Base-by-base conservation (phyloP, 2,113 vertebrate genomes). In the Ciconia maguari region DNA sequence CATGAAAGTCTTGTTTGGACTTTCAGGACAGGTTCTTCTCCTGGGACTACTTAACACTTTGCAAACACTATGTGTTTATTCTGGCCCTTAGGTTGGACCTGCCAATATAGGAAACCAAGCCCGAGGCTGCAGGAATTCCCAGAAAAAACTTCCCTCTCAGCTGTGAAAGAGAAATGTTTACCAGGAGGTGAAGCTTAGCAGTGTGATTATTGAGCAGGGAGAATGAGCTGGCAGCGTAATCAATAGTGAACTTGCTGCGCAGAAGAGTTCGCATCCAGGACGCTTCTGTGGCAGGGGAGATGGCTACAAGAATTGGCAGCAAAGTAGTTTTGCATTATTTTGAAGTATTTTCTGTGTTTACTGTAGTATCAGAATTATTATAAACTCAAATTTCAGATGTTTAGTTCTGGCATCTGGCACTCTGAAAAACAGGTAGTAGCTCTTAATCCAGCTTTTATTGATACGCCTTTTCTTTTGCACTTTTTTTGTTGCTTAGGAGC, bases 91-190 rank as follows among this genome's bases (percentile, higher is more conserved):
- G 64, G 42, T 25, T 30, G 26, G 61, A 60, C 42, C 48, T 91
- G 68, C 55, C 26, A 61, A 6, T 57, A 8, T 10, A 54, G 60
- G 64, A 92, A 90, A 22, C 41, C 62, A 77, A 83, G 21, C n/a
- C 85, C 86, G 71, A 80, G 83, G 54, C 54, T 93, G 58, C 55
- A 80, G 66, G 41, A 89, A 75, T 93, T 95, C 57, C 61, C n/a
- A 75, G 48, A 32, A 55, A 75, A 41, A 4, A 5, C n/a, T 60
- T 66, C 46, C 48, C 46, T 46, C 49, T 75, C 19, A 13, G 57
- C 65, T 83, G 20, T 42, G 44, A 29, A 49, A 66, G 49, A 66
- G 58, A 6, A 52, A 4, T 24, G 29, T 58, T 94, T 30, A 49
- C 14, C 75, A 60, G 91, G 86, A 65, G 68, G 54, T 61, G 72